Evolutionary conservation across 2,797 vertebrate genomes (phyloP).

Genomic region (Coreius guichenoti): DNA sequence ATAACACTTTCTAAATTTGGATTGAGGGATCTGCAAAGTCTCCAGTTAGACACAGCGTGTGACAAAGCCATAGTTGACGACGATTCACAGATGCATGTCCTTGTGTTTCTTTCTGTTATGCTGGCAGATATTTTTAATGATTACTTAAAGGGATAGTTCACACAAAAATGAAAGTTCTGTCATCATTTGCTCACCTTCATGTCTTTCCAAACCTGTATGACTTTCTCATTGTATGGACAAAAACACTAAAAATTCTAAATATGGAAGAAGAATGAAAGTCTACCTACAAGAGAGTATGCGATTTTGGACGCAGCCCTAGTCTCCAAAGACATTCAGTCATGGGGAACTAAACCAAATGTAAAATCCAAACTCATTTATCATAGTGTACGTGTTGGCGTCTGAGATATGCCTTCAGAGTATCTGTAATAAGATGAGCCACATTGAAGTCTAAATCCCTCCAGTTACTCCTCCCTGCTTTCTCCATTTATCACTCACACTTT

Average conservation of each 20-base stretch:
- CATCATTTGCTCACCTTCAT: background rate
- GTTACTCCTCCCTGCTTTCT: slow-evolving; percentile 20
- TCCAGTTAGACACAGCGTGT: slow-evolving; percentile 19
- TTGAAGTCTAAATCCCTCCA: slow-evolving; percentile 27
- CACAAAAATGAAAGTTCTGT: background rate
- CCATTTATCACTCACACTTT: slow-evolving; percentile 12
- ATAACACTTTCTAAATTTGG: slow-evolving; percentile 19
- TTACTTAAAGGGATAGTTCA: background rate
- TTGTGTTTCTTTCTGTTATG: background rate
- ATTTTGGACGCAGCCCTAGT: background rate
- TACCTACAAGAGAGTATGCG: too few relatives aligned
- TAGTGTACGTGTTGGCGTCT: slow-evolving; percentile 6
- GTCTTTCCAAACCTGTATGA: background rate
- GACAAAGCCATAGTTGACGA: background rate
- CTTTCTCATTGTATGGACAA: background rate
- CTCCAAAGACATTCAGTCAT: slow-evolving; percentile 5
- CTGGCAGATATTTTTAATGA: background rate
- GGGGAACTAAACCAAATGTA: slow-evolving; percentile 10
- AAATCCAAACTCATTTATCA: slow-evolving; percentile 15
- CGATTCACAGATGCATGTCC: background rate
- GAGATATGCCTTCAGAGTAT: slow-evolving; percentile 7
- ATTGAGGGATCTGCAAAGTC: slow-evolving; percentile 15
- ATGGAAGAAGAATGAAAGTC: background rate
- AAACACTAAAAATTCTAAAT: background rate
- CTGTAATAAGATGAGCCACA: slow-evolving; percentile 34